Evolutionary conservation across 2,113 vertebrate genomes (phyloP), one percentile per base, ranked within the genome.

Genomic region (Paradoxurus hermaphroditus): DNA sequence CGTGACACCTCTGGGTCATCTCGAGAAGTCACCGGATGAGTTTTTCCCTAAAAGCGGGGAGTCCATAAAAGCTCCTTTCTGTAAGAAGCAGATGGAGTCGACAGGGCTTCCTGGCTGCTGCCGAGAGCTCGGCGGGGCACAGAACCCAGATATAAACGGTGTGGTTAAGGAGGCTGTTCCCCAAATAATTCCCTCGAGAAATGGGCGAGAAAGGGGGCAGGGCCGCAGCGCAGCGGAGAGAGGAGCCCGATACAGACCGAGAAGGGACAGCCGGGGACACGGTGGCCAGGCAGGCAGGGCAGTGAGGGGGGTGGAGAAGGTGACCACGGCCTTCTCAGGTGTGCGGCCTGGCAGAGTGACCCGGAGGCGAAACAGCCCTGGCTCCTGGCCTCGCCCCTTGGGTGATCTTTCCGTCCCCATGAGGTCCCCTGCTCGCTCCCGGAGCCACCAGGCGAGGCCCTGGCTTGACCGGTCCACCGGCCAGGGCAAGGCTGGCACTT

Each of bases 81-180:
- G 0, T 1, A 46, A 18, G 7, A 49, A 3, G 3, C 41, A 1
- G 0, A 10, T 5, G 14, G 70, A 41, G n/a, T 9, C 39, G 10
- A 19, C 34, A 0, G 7, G 39, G 70, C 4, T 5, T 56, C 62
- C 62, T 0, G 6, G n/a, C 16, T 46, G n/a, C 31, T 5, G 53
- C 75, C 2, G 4, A 23, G 21, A 31, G 16, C 2, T 16, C 12
- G 49, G n/a, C 8, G 23, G n/a, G 23, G 27, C 41, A 53, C 6
- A 2, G 41, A 19, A 29, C 70, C 41, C 23, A 41, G 70, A 7
- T 59, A 10, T 44, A 8, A 11, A 84, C 31, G 34, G 19, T 21
- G 10, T 84, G 53, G n/a, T 72, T 4, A 3, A 7, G 39, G 49
- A 19, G 15, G n/a, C 4, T 31, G 49, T 4, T 36, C 62, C 25